Conservation (phyloP, 2,113 vertebrate genomes). For the Brachyhypopomus occidentalis region DNA sequence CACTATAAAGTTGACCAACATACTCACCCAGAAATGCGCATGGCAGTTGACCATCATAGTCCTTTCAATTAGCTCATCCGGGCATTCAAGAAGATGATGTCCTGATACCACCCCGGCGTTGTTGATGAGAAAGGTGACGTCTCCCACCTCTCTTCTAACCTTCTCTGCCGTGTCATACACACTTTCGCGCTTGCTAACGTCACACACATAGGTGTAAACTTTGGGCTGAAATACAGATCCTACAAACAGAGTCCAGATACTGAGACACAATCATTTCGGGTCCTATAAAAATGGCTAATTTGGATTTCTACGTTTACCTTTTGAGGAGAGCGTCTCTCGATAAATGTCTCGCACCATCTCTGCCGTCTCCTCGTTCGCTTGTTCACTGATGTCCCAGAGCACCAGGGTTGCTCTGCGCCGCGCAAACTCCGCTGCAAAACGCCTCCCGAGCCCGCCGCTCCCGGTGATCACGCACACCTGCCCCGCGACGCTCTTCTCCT, state of each 20-base stretch:
- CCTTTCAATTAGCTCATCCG: slow-evolving; percentile 87
- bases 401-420: slow-evolving; percentile 82
- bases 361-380: slow-evolving; percentile 85
- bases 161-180: slow-evolving; percentile 83
- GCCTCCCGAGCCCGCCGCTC: slow-evolving; percentile 83
- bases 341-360: slow-evolving; percentile 84
- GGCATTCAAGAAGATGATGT: slow-evolving; percentile 87
- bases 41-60: slow-evolving; percentile 94
- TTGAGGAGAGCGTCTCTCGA: slow-evolving; percentile 67
- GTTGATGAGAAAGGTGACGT: slow-evolving; percentile 84
- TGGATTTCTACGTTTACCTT: slow-evolving; percentile 63
- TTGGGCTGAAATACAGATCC: slow-evolving; percentile 72
- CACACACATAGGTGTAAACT: slow-evolving; percentile 86
- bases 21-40: slow-evolving; percentile 88
- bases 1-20: neutral
- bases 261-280: too few relatives aligned
- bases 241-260: slow-evolving; percentile 9
- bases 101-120: slow-evolving; percentile 87
- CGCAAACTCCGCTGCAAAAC: slow-evolving; percentile 85
- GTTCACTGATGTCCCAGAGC: slow-evolving; percentile 86
- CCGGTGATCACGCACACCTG: slow-evolving; percentile 88
- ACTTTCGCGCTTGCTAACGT: slow-evolving; percentile 84
- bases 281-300: too few relatives aligned
- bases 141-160: slow-evolving; percentile 83
- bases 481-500: slow-evolving; percentile 85